Conservation (phyloP, 2,113 vertebrate genomes). For the Trematocara variabile region DNA sequence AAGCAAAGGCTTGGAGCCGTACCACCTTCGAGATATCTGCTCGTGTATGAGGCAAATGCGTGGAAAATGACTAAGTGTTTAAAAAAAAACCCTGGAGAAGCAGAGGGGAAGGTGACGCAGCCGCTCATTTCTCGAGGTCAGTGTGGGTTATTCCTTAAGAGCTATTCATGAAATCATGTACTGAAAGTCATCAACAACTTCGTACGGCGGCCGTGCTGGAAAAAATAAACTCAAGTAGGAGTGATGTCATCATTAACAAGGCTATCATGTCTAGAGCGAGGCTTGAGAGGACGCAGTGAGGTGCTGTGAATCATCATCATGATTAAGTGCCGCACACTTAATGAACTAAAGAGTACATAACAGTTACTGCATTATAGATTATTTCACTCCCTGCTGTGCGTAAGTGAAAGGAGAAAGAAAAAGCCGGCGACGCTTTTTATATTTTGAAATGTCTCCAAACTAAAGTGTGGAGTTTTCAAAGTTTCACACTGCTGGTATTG, state of each 20-base stretch:
- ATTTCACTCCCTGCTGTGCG: neutral
- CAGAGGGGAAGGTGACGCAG: neutral
- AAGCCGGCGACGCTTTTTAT: neutral
- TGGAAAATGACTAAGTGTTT: conserved; percentile 22
- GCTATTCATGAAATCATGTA: neutral
- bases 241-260: neutral
- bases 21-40: neutral
- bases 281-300: conserved; percentile 15
- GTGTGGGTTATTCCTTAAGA: neutral
- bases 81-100: neutral
- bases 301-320: neutral
- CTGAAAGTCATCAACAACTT: neutral
- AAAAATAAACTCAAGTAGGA: neutral
- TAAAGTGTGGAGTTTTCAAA: neutral
- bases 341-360: neutral
- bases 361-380: neutral
- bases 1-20: conserved; percentile 2
- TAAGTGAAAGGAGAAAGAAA: neutral
- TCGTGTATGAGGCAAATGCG: neutral
- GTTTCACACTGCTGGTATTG: neutral
- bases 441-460: neutral
- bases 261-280: neutral
- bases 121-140: neutral
- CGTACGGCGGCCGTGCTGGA: neutral
- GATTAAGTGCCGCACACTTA: neutral